These are phyloP conservation scores for Merodon equestris DNA, from an alignment of 2,888 invertebrate genomes.

Conservation along the genomic window DNA sequence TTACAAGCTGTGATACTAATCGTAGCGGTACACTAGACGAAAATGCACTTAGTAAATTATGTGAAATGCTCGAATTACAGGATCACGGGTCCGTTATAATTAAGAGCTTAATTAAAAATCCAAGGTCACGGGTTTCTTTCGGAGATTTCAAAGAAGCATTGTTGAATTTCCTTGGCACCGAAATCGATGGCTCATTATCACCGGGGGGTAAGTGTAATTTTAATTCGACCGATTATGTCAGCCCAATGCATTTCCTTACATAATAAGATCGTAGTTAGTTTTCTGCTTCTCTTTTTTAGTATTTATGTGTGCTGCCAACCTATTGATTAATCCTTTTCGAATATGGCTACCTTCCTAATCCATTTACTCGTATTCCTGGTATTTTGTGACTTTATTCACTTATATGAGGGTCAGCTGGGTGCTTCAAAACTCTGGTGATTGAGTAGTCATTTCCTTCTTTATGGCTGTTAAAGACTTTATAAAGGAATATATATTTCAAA, in stretches of 20 bases:
- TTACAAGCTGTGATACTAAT: slow-evolving; percentile 87
- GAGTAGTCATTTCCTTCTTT: too few species aligned
- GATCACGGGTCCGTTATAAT: slow-evolving; percentile 84
- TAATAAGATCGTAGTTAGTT: slow-evolving; percentile 20
- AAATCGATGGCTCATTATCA: slow-evolving; percentile 73
- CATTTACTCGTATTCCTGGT: too few species aligned
- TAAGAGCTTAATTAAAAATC: slow-evolving; percentile 81
- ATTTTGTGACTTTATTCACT: too few species aligned
- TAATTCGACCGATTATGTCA: slow-evolving; percentile 32
- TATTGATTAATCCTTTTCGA: too few species aligned
- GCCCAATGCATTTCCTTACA: slow-evolving; percentile 37
- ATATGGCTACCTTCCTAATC: too few species aligned
- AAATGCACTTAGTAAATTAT: slow-evolving; percentile 84
- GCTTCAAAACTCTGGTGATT: too few species aligned
- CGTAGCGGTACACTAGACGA: slow-evolving; percentile 85
- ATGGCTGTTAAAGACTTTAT: too few species aligned
- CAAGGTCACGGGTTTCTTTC: slow-evolving; percentile 82
- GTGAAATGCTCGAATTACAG: slow-evolving; percentile 88
- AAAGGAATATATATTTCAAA: too few species aligned
- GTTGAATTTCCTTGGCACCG: slow-evolving; percentile 84
- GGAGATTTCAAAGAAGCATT: slow-evolving; percentile 88
- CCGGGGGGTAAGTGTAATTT: slow-evolving; percentile 57
- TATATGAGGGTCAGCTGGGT: too few species aligned
- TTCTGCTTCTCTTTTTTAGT: too few species aligned
- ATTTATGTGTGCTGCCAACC: too few species aligned